phyloP scores from a whole-genome alignment of 2,888 invertebrate genomes.

The Apamea anceps region DNA sequence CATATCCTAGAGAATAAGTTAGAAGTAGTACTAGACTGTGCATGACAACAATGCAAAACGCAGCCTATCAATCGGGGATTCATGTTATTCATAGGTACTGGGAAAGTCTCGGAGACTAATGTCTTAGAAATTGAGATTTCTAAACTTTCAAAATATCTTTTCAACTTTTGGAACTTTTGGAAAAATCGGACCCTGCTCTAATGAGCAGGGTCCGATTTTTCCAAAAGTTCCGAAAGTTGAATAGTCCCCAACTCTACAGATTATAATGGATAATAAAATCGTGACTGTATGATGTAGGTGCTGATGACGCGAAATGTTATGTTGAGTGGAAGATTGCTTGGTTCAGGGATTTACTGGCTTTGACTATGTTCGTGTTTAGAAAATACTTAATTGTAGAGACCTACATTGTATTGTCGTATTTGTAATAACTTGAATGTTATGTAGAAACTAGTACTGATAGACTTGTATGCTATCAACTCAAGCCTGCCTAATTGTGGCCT shows the following conservation, averaged over 20 bases:
- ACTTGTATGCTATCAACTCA: constrained; percentile 5
- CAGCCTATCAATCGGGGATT: neutral
- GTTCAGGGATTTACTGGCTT: constrained; percentile 25
- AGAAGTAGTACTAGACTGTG: neutral
- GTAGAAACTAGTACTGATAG: neutral
- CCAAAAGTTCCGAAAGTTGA: too few relatives aligned
- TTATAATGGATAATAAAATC: too few relatives aligned
- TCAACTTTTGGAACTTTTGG: neutral
- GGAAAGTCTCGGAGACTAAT: too few relatives aligned
- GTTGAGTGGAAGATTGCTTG: neutral
- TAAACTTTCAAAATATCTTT: neutral
- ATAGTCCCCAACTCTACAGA: neutral
- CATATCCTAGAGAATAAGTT: constrained; percentile 27
- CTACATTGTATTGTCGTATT: constrained; percentile 13
- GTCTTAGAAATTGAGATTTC: neutral
- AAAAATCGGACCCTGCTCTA: neutral
- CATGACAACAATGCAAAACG: neutral
- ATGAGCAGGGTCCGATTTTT: too few relatives aligned
- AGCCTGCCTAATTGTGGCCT: neutral
- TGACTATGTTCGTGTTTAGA: constrained; percentile 64
- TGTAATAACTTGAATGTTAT: constrained; percentile 28
- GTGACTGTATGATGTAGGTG: neutral
- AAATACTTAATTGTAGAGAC: constrained; percentile 33
- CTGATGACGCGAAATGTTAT: constrained; percentile 10
- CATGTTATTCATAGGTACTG: neutral